phyloP scores from a whole-genome alignment of 2,888 invertebrate species.

The Agriopis marginaria region DNA sequence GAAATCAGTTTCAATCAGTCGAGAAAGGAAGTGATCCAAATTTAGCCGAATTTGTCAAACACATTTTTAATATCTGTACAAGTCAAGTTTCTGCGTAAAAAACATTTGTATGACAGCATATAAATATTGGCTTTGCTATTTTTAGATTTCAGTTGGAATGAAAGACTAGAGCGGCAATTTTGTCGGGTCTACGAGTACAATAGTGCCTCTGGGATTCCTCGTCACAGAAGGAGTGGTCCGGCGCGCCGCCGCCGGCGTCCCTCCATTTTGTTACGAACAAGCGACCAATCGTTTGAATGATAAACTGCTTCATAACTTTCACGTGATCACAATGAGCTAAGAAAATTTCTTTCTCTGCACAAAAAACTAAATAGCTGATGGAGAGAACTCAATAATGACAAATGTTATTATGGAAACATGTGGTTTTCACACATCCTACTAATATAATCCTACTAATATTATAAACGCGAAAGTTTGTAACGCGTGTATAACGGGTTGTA shows the following conservation, averaged over 20 bases:
- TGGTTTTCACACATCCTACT: too few relatives aligned
- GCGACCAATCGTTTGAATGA: constrained; percentile 50
- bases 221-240: constrained; percentile 27
- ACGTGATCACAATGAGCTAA: constrained; percentile 54
- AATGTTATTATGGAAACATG: constrained; percentile 1
- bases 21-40: background rate
- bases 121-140: constrained; percentile 37
- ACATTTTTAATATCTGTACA: background rate
- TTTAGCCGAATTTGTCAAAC: background rate
- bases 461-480: too few relatives aligned
- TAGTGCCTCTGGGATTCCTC: constrained; percentile 54
- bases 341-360: constrained; percentile 22
- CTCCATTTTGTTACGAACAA: constrained; percentile 46
- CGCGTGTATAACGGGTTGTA: too few relatives aligned
- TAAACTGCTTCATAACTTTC: constrained; percentile 55
- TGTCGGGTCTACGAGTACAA: constrained; percentile 50
- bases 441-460: too few relatives aligned
- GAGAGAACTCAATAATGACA: constrained; percentile 9
- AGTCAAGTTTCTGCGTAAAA: background rate
- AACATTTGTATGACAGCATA: background rate
- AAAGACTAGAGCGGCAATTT: constrained; percentile 56
- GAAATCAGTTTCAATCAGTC: constrained; percentile 40
- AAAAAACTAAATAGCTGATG: constrained; percentile 22
- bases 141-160: constrained; percentile 54
- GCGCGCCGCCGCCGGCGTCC: constrained; percentile 32